These are phyloP conservation scores for Anseranas semipalmata DNA, from an alignment of 2,113 vertebrate genomes.

Conservation along the genomic window DNA sequence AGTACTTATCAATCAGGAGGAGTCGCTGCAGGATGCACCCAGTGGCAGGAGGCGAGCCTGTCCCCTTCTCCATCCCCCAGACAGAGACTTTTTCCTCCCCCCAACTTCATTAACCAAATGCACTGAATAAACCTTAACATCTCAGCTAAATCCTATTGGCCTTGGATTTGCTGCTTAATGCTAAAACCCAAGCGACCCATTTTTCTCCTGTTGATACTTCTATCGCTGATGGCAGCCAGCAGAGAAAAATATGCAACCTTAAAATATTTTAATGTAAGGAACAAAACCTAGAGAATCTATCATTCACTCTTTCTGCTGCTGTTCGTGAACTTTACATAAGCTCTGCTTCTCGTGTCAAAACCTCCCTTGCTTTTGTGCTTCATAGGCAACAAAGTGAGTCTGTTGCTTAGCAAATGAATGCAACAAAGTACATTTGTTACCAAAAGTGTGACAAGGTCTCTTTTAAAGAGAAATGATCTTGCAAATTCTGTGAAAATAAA, in stretches of 20 bases:
- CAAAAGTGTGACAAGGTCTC: not conserved
- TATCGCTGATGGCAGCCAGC: conserved; percentile 50
- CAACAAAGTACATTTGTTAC: not conserved
- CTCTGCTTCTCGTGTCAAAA: not conserved
- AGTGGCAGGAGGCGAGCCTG: not conserved
- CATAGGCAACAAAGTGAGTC: not conserved
- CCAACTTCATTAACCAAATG: conserved; percentile 82
- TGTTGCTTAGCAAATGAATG: conserved; percentile 48
- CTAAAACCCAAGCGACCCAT: conserved; percentile 83
- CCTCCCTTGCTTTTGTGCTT: conserved; percentile 27
- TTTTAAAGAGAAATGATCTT: not conserved
- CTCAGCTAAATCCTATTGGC: conserved; percentile 87
- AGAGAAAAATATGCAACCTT: conserved; percentile 42
- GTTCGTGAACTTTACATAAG: conserved; percentile 22
- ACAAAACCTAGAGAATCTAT: not conserved
- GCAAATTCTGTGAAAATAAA: not conserved
- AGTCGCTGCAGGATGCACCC: not conserved
- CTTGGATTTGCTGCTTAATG: conserved; percentile 89
- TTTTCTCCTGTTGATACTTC: conserved; percentile 73
- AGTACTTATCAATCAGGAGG: conserved; percentile 43
- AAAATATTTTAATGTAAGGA: conserved; percentile 30
- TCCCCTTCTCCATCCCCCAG: conserved; percentile 9
- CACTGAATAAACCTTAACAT: conserved; percentile 85
- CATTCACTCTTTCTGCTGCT: not conserved
- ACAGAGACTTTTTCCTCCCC: not conserved